Conservation (phyloP, 2,113 vertebrate genomes). For the Laticauda laticaudata region DNA sequence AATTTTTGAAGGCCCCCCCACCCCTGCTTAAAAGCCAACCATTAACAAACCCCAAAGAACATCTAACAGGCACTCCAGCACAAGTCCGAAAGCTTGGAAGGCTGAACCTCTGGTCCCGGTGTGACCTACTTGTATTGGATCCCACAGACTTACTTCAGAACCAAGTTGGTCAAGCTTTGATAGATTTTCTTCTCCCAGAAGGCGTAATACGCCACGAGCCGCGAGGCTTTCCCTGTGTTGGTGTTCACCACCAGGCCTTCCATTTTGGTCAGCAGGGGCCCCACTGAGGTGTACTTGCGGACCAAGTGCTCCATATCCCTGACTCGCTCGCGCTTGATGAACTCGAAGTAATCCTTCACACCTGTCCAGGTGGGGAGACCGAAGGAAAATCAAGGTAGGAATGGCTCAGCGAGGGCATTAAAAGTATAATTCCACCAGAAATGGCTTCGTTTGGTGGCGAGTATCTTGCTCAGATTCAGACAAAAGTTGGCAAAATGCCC, state of each 20-base stretch:
- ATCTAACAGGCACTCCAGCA: too few species aligned
- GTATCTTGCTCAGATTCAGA: background rate
- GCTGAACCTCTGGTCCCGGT: too few species aligned
- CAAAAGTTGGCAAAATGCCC: background rate
- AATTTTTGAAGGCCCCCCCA: too few species aligned
- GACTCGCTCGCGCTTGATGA: slow-evolving; percentile 74
- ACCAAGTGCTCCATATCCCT: slow-evolving; percentile 77
- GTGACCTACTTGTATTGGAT: too few species aligned
- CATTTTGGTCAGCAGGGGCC: slow-evolving; percentile 81
- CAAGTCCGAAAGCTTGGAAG: too few species aligned
- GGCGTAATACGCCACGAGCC: slow-evolving; percentile 81
- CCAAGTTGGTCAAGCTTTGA: slow-evolving; percentile 78
- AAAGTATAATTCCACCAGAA: background rate
- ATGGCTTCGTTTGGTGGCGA: background rate
- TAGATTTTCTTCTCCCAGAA: slow-evolving; percentile 86
- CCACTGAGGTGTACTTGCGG: slow-evolving; percentile 80
- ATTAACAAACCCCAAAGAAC: too few species aligned
- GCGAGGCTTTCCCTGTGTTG: slow-evolving; percentile 79
- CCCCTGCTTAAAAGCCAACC: too few species aligned
- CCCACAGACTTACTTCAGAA: slow-evolving; percentile 78
- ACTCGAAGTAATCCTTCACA: slow-evolving; percentile 85
- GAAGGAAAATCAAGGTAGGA: background rate
- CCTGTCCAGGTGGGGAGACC: slow-evolving; percentile 65
- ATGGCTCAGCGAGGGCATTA: background rate
- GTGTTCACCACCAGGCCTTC: slow-evolving; percentile 80